Percentiles rank a stretch among this genome's conserved stretches.
These are phyloP conservation scores for Ooceraea biroi DNA, from an alignment of 1,140 invertebrate species.

Conservation along the genomic window DNA sequence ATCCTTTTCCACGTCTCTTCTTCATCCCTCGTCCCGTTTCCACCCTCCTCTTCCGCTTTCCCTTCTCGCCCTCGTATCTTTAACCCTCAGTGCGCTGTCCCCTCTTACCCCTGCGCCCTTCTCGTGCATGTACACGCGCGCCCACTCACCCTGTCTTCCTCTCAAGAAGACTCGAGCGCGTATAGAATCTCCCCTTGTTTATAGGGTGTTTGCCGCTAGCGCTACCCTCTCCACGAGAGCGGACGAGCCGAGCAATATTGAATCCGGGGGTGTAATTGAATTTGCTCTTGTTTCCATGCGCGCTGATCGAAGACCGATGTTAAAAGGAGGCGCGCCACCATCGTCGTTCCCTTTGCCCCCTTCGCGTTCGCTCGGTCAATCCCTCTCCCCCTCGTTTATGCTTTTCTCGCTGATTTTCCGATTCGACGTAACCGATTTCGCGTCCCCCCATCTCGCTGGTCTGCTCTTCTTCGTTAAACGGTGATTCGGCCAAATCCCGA, in stretches of 20 bases:
- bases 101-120: background rate
- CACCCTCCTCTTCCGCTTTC: background rate
- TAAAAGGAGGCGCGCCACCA: constrained; percentile 61
- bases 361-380: background rate
- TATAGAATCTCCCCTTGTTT: constrained; percentile 81
- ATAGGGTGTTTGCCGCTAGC: constrained; percentile 77
- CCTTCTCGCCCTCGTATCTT: constrained; percentile 55
- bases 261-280: constrained; percentile 80
- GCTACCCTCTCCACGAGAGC: constrained; percentile 67
- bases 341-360: background rate
- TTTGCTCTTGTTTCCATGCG: constrained; percentile 80
- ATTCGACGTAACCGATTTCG: constrained; percentile 4
- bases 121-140: constrained; percentile 29
- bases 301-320: constrained; percentile 74
- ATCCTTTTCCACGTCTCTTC: constrained; percentile 60
- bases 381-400: background rate
- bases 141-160: constrained; percentile 48
- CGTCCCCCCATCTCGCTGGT: background rate
- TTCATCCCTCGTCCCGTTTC: constrained; percentile 26
- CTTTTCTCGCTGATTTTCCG: constrained; percentile 37
- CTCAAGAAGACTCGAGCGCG: constrained; percentile 60
- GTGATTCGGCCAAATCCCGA: background rate
- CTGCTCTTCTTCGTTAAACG: background rate
- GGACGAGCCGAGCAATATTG: constrained; percentile 74
- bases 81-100: constrained; percentile 12